Evolutionary conservation across 2,113 vertebrate species (phyloP).

Genomic region (Pituophis catenifer): DNA sequence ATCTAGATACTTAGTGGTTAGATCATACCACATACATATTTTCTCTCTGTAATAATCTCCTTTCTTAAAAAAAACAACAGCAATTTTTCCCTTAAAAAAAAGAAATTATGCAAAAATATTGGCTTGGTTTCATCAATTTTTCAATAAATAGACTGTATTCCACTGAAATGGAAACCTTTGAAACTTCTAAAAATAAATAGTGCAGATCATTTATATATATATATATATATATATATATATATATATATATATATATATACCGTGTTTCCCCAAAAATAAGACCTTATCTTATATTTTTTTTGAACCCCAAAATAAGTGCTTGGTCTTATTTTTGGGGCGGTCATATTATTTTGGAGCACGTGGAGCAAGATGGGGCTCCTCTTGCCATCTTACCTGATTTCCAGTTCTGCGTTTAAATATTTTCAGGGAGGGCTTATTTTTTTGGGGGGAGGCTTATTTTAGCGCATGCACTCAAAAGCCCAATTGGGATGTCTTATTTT

Average conservation of each 20-base stretch:
- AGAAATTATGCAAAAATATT: neutral
- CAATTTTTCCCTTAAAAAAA: neutral
- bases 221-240: neutral
- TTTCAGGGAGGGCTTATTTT: too few relatives aligned
- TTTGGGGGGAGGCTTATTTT: too few relatives aligned
- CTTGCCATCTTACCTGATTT: too few relatives aligned
- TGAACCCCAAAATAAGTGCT: too few relatives aligned
- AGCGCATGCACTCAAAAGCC: too few relatives aligned
- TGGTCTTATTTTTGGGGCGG: too few relatives aligned
- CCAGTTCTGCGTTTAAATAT: too few relatives aligned
- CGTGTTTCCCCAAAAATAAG: too few relatives aligned
- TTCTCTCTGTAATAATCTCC: neutral
- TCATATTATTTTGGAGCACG: too few relatives aligned
- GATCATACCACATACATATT: neutral
- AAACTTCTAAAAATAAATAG: neutral
- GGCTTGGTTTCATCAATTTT: neutral
- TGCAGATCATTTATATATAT: neutral
- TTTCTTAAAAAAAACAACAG: neutral
- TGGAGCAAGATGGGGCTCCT: too few relatives aligned
- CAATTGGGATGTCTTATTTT: too few relatives aligned
- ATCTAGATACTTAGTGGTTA: neutral
- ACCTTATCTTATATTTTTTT: too few relatives aligned
- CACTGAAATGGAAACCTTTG: neutral
- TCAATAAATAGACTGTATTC: neutral
- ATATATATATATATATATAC: neutral